Evolutionary conservation across 2,888 invertebrate species (phyloP), one percentile per base, ranked within the genome.

Genomic region (Elaeidobius kamerunicus): DNA sequence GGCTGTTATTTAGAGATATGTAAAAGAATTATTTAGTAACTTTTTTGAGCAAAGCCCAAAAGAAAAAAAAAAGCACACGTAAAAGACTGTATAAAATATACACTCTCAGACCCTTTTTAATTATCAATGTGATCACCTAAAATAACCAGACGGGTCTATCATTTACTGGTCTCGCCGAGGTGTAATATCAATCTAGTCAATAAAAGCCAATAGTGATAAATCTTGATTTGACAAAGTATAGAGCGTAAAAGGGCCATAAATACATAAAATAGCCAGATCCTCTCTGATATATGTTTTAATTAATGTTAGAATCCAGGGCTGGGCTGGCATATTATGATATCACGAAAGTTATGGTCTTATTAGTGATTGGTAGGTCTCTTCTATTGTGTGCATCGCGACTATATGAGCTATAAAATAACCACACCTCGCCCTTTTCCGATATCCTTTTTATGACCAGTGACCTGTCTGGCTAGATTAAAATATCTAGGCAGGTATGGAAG

Each of bases 321-420:
- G 56, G 56, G 56, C 56, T 51, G 48, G 56, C 52, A 57, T 64
- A 68, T 70, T 69, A 69, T 69, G 68, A 69, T 69, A 71, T 70
- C 69, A 64, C 61, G 61, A 60, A 66, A 69, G 66, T 70, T 67
- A 69, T 67, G 62, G 63, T 63, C 67, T 67, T 71, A 70, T 70
- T 70, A 69, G 67, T 64, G 69, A 70, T 71, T 70, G 69, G 68
- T 65, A 62, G 57, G 61, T 60, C 60, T 61, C 56, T 54, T 57
- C 60, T 61, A 63, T 65, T 64, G 62, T 63, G 50, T 57, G 53
- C 61, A 60, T 61, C 65, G 65, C 65, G 61, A 65, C 65, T 67
- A 67, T 67, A 67, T 63, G 67, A 65, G 67, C 68, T 60, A 69
- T 70, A 71, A 71, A 70, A 67, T 66, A 63, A 66, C 63, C 71